Evolutionary conservation across 2,113 vertebrate genomes (phyloP).

Genomic region (Deroptyus accipitrinus): DNA sequence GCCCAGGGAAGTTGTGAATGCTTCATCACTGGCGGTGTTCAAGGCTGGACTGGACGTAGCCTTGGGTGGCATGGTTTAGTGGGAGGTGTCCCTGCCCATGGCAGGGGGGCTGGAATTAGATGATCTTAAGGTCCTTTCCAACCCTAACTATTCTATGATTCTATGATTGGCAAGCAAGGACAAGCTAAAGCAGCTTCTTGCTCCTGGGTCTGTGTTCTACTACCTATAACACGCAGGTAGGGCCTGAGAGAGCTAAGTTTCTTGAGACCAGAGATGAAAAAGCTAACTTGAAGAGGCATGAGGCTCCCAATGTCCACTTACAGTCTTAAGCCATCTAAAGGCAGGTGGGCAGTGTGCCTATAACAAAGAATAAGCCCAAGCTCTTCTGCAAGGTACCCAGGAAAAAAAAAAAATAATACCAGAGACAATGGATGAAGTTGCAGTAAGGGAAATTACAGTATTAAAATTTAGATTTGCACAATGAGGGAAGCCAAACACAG

Average conservation of each 20-base stretch:
- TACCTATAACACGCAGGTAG: background rate
- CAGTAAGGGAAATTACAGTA: background rate
- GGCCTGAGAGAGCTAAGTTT: background rate
- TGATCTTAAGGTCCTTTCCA: too few relatives aligned
- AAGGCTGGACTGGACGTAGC: too few relatives aligned
- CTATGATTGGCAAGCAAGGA: background rate
- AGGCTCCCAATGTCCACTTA: background rate
- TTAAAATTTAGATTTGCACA: background rate
- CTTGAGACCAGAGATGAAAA: background rate
- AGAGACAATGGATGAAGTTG: background rate
- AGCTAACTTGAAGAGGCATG: accelerated
- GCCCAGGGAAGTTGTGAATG: too few relatives aligned
- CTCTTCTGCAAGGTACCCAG: background rate
- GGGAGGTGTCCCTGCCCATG: too few relatives aligned
- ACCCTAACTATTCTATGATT: too few relatives aligned
- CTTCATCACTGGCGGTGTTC: too few relatives aligned
- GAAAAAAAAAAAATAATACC: background rate
- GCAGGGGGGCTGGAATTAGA: too few relatives aligned
- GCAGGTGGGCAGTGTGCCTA: accelerated
- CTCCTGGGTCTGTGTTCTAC: background rate
- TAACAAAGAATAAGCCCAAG: background rate
- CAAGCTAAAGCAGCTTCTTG: background rate
- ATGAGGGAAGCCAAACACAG: background rate
- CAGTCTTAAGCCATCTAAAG: background rate
- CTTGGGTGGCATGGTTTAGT: too few relatives aligned